Evolutionary conservation across 2,888 invertebrate species (phyloP).

Genomic region (Gandaritis pyraliata): DNA sequence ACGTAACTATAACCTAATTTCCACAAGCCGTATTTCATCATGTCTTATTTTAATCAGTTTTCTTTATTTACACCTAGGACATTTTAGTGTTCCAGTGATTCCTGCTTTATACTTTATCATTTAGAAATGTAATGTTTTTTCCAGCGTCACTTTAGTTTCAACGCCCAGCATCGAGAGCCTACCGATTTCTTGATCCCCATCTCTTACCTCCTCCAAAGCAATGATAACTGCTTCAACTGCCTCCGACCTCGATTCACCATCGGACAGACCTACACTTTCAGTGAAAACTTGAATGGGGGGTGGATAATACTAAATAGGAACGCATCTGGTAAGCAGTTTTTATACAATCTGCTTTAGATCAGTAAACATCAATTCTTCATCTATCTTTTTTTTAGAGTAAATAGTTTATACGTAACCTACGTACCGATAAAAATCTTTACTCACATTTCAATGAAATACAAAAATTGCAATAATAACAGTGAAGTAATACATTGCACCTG

Average conservation of each 20-base stretch:
- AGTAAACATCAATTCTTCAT: no score
- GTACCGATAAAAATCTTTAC: no score
- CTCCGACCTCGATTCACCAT: constrained; percentile 71
- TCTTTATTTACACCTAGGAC: no score
- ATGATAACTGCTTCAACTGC: constrained; percentile 72
- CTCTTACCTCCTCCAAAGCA: constrained; percentile 69
- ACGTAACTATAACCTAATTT: no score
- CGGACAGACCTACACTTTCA: constrained; percentile 68
- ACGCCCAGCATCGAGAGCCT: constrained; percentile 51
- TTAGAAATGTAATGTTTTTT: constrained; percentile 38
- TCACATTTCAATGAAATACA: neutral
- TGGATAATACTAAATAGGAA: constrained; percentile 77
- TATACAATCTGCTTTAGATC: neutral
- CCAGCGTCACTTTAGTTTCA: constrained; percentile 71
- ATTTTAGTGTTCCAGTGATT: no score
- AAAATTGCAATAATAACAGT: neutral
- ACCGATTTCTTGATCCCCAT: constrained; percentile 72
- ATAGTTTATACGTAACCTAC: no score
- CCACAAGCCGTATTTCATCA: no score
- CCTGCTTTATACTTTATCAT: neutral
- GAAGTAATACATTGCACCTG: constrained; percentile 33
- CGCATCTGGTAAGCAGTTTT: constrained; percentile 63
- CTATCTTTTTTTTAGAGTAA: no score
- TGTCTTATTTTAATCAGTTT: no score
- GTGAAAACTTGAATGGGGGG: constrained; percentile 70